Conservation (phyloP, 2,888 invertebrate species). For the Ypsolopha scabrella region DNA sequence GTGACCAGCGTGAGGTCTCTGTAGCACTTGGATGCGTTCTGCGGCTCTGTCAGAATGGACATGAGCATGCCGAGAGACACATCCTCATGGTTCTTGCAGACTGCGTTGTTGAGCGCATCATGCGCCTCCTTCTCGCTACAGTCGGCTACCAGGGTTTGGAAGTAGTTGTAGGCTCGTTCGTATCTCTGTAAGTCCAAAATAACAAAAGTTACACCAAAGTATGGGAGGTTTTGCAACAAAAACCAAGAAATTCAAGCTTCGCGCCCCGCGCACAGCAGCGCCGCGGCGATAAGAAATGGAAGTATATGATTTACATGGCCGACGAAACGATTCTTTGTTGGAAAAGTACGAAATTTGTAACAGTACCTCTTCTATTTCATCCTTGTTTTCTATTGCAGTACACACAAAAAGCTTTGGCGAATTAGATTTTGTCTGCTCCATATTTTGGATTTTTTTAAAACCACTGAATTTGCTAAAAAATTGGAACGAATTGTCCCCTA, state of each 20-base stretch:
- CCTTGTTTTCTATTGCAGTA: conserved; percentile 88
- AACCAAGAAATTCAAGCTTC: conserved; percentile 40
- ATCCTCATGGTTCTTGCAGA: conserved; percentile 94
- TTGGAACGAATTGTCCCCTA: conserved; percentile 69
- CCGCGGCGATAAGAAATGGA: conserved; percentile 53
- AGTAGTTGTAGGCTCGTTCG: conserved; percentile 83
- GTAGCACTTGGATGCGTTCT: conserved; percentile 86
- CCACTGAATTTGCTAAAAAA: conserved; percentile 70
- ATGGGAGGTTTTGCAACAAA: conserved; percentile 5
- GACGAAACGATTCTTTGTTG: conserved; percentile 65
- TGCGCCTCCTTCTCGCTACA: conserved; percentile 95
- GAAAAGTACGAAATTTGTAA: conserved; percentile 57
- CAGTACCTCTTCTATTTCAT: conserved; percentile 91
- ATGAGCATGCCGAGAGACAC: conserved; percentile 91
- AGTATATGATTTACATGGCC: conserved; percentile 61
- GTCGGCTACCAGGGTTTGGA: conserved; percentile 83
- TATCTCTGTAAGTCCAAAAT: conserved; percentile 79
- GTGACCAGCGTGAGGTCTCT: conserved; percentile 91
- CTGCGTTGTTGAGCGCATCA: conserved; percentile 89
- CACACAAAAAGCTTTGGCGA: conserved; percentile 84
- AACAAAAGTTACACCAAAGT: conserved; percentile 7
- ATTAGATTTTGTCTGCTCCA: conserved; percentile 71
- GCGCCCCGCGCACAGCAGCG: conserved; percentile 52
- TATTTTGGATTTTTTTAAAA: conserved; percentile 58
- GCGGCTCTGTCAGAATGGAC: conserved; percentile 88